A percentile compares a stretch with the other conserved stretches of the same genome.
These are phyloP conservation scores for Eriosoma lanigerum DNA, from an alignment of 1,140 invertebrate genomes.

Conservation along the genomic window DNA sequence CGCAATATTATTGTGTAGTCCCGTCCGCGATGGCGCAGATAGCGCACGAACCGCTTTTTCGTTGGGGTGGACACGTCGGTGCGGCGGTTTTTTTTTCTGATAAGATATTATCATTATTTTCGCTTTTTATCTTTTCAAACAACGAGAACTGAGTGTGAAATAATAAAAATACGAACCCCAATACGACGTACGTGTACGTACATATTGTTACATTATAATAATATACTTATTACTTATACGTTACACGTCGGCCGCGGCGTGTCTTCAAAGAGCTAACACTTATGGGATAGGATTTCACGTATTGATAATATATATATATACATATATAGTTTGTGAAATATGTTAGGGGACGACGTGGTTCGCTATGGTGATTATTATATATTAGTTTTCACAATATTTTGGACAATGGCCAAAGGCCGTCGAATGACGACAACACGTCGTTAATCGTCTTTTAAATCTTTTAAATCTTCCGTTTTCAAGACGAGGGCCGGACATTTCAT, in stretches of 20 bases:
- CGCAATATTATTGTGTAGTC: neutral
- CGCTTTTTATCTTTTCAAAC: neutral
- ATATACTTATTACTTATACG: no score
- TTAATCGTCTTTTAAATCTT: no score
- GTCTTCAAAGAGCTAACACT: constrained; percentile 31
- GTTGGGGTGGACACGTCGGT: no score
- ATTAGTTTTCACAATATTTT: constrained; percentile 10
- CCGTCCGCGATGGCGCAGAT: constrained; percentile 12
- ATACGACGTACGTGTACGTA: no score
- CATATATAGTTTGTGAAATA: no score
- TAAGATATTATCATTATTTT: no score
- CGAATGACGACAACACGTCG: neutral
- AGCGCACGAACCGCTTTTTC: neutral
- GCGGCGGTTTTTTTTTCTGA: neutral
- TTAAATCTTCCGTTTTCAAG: no score
- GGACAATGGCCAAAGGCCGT: constrained; percentile 3
- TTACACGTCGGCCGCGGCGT: neutral
- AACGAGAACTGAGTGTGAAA: neutral
- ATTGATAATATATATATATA: neutral
- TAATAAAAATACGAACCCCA: neutral
- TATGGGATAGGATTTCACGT: no score
- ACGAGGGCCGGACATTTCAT: no score
- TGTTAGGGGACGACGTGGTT: neutral
- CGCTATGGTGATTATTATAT: neutral
- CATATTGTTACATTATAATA: no score